Evolutionary conservation across 2,888 invertebrate species (phyloP).

Genomic region (Nemotelus nigrinus): DNA sequence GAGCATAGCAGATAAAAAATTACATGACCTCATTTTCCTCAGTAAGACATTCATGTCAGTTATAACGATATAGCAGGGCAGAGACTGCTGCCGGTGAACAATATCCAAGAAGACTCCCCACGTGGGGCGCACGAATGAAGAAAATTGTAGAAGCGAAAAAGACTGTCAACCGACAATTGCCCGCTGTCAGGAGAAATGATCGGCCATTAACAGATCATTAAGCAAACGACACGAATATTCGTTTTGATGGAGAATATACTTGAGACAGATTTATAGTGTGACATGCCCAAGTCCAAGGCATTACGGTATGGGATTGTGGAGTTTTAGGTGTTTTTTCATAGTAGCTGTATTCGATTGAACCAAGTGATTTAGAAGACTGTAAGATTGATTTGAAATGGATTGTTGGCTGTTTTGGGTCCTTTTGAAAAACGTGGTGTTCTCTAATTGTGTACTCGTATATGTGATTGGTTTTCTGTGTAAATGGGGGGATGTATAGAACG

Average conservation of each 20-base stretch:
- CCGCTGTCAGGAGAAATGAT: slow-evolving; percentile 20
- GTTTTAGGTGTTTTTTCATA: too few species aligned
- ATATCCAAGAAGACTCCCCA: slow-evolving; percentile 12
- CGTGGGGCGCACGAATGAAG: neutral
- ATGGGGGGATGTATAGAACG: too few species aligned
- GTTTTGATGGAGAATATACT: slow-evolving; percentile 12
- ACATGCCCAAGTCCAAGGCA: too few species aligned
- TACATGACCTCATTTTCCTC: slow-evolving; percentile 33
- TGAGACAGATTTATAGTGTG: too few species aligned
- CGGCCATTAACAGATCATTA: slow-evolving; percentile 44
- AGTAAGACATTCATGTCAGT: slow-evolving; percentile 41
- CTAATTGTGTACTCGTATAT: too few species aligned
- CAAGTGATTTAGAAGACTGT: too few species aligned
- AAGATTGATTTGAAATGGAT: too few species aligned
- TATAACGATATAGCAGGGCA: slow-evolving; percentile 10
- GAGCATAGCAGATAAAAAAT: slow-evolving; percentile 1
- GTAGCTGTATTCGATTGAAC: too few species aligned
- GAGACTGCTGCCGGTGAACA: neutral
- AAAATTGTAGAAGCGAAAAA: neutral
- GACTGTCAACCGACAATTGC: neutral
- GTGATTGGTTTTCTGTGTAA: too few species aligned
- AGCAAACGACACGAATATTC: slow-evolving; percentile 40
- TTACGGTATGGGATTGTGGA: too few species aligned
- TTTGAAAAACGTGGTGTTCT: too few species aligned
- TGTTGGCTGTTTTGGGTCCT: too few species aligned